Evolutionary conservation across 2,113 vertebrate genomes (phyloP).

Genomic region (Siniperca knerii): DNA sequence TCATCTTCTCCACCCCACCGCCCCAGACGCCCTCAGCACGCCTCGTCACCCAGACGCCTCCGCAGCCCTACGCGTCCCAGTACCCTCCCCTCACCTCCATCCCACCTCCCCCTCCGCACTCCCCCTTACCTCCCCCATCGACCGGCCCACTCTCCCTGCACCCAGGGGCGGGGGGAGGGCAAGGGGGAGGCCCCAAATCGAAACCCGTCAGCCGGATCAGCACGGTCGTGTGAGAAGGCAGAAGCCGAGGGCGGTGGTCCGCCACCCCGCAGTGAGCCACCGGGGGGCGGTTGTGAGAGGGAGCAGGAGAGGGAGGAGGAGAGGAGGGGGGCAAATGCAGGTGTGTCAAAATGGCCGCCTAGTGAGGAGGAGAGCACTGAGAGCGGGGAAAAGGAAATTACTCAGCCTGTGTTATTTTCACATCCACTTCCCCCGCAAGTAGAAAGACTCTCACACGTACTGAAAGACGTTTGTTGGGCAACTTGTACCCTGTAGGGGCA

Average conservation of each 20-base stretch:
- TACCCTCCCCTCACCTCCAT: conserved; percentile 88
- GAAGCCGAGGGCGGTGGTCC: conserved; percentile 50
- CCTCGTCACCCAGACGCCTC: conserved; percentile 72
- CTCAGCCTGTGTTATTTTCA: conserved; percentile 86
- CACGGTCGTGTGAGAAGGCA: conserved; percentile 90
- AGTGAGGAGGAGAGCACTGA: conserved; percentile 57
- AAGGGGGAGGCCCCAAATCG: conserved; percentile 87
- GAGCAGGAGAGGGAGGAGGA: conserved; percentile 63
- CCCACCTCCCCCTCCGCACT: conserved; percentile 83
- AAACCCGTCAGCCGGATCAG: conserved; percentile 93
- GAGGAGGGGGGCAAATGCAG: conserved; percentile 61
- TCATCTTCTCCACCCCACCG: conserved; percentile 80
- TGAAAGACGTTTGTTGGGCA: background rate
- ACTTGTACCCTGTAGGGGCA: background rate
- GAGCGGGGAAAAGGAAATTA: conserved; percentile 77
- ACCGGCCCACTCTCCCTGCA: conserved; percentile 80
- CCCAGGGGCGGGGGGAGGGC: conserved; percentile 79
- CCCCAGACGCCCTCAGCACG: conserved; percentile 78
- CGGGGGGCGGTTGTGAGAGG: conserved; percentile 54
- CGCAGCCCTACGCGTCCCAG: conserved; percentile 77
- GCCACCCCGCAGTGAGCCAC: conserved; percentile 46
- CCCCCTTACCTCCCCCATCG: conserved; percentile 83
- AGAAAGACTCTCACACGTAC: conserved; percentile 39
- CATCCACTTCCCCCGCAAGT: conserved; percentile 82
- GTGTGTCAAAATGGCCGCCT: conserved; percentile 61